Conservation (phyloP, 2,113 vertebrate genomes). For the Calidris pugnax region DNA sequence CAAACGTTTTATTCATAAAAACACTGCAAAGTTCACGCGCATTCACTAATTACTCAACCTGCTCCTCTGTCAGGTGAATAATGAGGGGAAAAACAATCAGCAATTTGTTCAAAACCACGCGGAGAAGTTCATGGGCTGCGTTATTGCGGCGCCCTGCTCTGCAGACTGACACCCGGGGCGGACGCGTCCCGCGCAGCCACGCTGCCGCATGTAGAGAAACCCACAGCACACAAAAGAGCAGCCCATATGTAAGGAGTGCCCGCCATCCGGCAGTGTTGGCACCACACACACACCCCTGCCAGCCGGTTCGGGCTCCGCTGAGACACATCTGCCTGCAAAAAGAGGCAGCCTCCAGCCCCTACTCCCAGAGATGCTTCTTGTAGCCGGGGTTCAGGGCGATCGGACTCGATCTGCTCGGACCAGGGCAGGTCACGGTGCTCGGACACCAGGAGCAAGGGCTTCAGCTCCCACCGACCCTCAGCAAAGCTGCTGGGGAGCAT, state of each 20-base stretch:
- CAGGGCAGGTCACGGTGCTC: neutral
- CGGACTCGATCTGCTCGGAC: neutral
- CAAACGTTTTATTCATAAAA: neutral
- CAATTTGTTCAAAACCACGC: neutral
- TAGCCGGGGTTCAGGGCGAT: neutral
- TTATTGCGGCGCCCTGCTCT: neutral
- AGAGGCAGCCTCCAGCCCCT: neutral
- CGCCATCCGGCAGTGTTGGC: accelerated
- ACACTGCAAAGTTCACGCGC: neutral
- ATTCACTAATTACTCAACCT: constrained; percentile 22
- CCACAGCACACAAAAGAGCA: neutral
- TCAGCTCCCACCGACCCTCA: neutral
- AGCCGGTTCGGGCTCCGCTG: neutral
- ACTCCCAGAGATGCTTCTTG: neutral
- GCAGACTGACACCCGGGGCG: neutral
- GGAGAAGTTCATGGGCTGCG: neutral
- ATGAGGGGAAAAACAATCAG: constrained; percentile 32
- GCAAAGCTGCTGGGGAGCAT: neutral
- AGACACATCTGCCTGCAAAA: accelerated
- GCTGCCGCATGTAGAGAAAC: accelerated
- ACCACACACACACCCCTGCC: accelerated
- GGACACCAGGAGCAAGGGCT: neutral
- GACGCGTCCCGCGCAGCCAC: accelerated
- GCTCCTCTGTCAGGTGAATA: constrained; percentile 39
- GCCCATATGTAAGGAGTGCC: accelerated